phyloP scores from a whole-genome alignment of 2,113 vertebrate species.

The Cervus canadensis region DNA sequence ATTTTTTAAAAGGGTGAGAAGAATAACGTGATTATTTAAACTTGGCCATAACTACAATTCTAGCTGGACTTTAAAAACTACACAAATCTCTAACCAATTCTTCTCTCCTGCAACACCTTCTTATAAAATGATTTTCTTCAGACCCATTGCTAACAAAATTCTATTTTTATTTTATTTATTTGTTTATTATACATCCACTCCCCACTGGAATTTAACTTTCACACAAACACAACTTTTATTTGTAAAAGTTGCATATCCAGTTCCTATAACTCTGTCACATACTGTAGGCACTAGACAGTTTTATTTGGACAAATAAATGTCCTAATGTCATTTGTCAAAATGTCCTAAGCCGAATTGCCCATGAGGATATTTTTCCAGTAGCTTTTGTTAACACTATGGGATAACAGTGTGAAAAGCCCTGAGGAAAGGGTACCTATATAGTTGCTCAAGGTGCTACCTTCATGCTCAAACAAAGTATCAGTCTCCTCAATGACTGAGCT shows the following conservation, averaged over 20 bases:
- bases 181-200: background rate
- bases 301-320: background rate
- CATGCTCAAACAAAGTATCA: background rate
- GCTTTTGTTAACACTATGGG: background rate
- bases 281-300: background rate
- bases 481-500: background rate
- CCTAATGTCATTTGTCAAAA: background rate
- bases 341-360: background rate
- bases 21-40: background rate
- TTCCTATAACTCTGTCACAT: background rate
- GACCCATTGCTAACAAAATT: background rate
- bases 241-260: background rate
- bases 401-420: background rate
- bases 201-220: background rate
- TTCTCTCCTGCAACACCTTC: background rate
- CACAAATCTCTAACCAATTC: background rate
- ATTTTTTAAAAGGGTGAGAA: background rate
- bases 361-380: background rate
- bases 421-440: background rate
- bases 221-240: background rate
- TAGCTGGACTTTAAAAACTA: background rate
- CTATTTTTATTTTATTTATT: background rate
- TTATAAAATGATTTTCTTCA: background rate
- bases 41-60: background rate
- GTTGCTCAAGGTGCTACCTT: background rate